Conservation (phyloP, 2,113 vertebrate genomes). For the Gallinago jamesoni region DNA sequence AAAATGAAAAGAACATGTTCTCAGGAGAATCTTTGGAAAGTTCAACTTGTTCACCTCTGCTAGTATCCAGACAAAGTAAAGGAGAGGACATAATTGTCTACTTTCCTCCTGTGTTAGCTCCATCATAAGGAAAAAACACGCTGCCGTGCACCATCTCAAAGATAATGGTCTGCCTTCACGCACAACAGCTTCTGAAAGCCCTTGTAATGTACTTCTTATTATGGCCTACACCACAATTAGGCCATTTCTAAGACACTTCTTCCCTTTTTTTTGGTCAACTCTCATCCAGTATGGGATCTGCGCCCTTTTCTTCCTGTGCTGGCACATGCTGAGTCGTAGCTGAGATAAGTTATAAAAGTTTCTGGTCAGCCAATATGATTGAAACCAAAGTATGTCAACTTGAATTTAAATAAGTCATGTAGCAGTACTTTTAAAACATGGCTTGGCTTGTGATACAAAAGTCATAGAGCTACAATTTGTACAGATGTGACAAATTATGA, state of each 20-base stretch:
- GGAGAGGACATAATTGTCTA: rapidly evolving
- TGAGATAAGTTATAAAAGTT: neutral
- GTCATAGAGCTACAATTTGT: neutral
- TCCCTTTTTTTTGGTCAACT: neutral
- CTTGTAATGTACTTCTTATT: neutral
- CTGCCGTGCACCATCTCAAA: neutral
- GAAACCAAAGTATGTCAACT: neutral
- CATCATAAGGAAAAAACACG: neutral
- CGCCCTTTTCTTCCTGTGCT: neutral
- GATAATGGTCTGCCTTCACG: neutral
- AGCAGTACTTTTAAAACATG: neutral
- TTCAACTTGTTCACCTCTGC: neutral
- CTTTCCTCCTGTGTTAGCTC: neutral
- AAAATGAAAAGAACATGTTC: rapidly evolving
- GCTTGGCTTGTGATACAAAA: neutral
- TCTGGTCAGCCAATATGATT: neutral
- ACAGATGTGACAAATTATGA: neutral
- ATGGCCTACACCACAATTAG: neutral
- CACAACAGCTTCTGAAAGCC: neutral
- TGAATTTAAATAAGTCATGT: neutral
- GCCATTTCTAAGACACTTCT: neutral
- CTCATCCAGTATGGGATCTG: neutral
- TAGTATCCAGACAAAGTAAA: neutral
- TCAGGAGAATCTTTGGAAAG: neutral
- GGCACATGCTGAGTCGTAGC: neutral